These are phyloP conservation scores for Pseudomyrmex concolor DNA, from an alignment of 1,140 invertebrate genomes.

Conservation along the genomic window DNA sequence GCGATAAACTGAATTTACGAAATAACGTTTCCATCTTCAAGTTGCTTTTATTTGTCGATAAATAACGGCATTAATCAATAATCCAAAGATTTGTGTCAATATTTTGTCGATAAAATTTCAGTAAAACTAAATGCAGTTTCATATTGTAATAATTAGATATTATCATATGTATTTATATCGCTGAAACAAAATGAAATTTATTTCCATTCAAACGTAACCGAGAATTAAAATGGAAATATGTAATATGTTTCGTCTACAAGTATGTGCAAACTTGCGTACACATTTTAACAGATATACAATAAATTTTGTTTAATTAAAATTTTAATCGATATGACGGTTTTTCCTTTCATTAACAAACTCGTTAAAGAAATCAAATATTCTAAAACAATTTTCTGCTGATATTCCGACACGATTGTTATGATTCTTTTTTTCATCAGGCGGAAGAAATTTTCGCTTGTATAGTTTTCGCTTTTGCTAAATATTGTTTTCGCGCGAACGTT, in stretches of 20 bases:
- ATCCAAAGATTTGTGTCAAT: not conserved
- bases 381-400: not conserved
- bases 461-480: too few relatives aligned
- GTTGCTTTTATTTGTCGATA: not conserved
- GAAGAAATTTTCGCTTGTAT: too few relatives aligned
- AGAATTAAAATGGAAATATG: constrained; percentile 30
- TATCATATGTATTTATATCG: constrained; percentile 7
- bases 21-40: not conserved
- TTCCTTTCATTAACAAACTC: too few relatives aligned
- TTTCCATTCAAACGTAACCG: constrained; percentile 5
- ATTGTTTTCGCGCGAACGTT: not conserved
- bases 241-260: not conserved
- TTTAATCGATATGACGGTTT: not conserved
- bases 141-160: constrained; percentile 45
- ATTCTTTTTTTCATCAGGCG: too few relatives aligned
- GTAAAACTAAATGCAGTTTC: not conserved
- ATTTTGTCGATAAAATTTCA: constrained; percentile 22
- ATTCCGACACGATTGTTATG: not conserved
- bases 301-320: constrained; percentile 36
- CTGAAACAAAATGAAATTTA: constrained; percentile 36
- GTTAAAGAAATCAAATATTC: not conserved
- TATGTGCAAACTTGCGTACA: not conserved
- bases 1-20: not conserved
- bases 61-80: constrained; percentile 22
- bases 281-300: not conserved